Base-by-base conservation (phyloP, 1,140 invertebrate genomes). In the Drosophila novamexicana region DNA sequence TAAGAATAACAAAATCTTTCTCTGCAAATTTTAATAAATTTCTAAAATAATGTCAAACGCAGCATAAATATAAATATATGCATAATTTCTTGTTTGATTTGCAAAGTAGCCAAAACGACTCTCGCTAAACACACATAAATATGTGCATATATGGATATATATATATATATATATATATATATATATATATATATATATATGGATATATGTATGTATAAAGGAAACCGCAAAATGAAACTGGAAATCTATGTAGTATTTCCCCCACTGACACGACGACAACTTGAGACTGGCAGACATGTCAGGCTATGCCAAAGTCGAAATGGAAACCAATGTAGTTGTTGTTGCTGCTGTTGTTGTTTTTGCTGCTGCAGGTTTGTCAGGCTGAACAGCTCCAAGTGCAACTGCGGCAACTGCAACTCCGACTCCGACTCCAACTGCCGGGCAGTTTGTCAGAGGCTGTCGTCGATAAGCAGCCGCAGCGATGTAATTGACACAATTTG, bases 401-500 rank as follows among this genome's bases (percentile, higher is more conserved):
- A 62, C 75, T 68, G 62, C 63, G n/a, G 49, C 45, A 50, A 63
- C 61, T 74, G 0, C 58, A 37, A 37, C 58, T 49, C 1, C 49
- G 16, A 56, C 39, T 49, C 22, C 67, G 39, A 62, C 45, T 67
- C 36, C 22, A 45, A 69, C 62, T 67, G 62, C 40, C 45, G 69
- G 61, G 69, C 74, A 72, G 74, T 76, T 76, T 76, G 74, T 76
- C 74, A 76, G 74, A 8, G 58, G 53, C 67, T 71, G 78, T 70
- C 72, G 69, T 68, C 79, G 79, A 81, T 81, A 84, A 84, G 81
- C 81, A 77, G 77, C 79, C 61, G 80, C 84, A 57, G 83, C 69
- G 65, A 88, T 77, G 82, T 88, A 88, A 88, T 89, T 89, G 84
- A 88, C 84, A 88, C 84, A 88, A 88, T 88, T 88, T 88, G 80